Base-by-base conservation (phyloP, 2,888 invertebrate species). In the Spodoptera picta region DNA sequence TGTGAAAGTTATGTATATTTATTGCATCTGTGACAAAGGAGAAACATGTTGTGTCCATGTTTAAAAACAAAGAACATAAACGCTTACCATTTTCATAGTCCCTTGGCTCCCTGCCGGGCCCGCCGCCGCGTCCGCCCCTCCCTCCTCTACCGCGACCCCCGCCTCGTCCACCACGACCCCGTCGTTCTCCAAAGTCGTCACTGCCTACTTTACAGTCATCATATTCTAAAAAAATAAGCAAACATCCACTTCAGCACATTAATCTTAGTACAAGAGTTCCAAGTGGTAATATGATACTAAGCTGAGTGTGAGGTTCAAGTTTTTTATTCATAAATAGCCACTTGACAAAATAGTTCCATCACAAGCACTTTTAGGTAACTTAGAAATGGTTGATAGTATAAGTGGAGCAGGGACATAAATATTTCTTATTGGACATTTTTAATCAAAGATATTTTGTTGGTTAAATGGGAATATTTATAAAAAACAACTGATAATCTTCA, bases 121-220 rank as follows among this genome's bases (percentile, higher is more conserved):
- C 88, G 2, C 92, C 87, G 4, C 92, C 88, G 0, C 92, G 82
- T 0, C 90, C 87, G 1, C 93, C 83, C 2, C 92, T 74, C 2
- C 91, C 87, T 1, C 90, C 87, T 1, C 89, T 80, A 0, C 90
- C 89, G 3, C 90, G 81, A 0, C 90, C 85, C 0, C 92, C 91
- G 0, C 90, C 86, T 54, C 93, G 81, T 0, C 92, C 89, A 0
- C 92, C 90, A 0, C 92, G 83, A 2, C 92, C 90, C 9, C 91
- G 87, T 24, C 91, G 76, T 1, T 92, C 90, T 1, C 91, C 90
- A 48, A 82, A 91, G 1, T 90, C 91, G 62, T 91, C 91, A 47
- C 82, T 86, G 2, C 75, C 86, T 36, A 36, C 36, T 50, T 88
- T 87, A 53, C 87, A 85, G 27, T 73, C 82, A 61, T 87, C 89